Conservation (phyloP, 2,113 vertebrate genomes). For the Monopterus albus region DNA sequence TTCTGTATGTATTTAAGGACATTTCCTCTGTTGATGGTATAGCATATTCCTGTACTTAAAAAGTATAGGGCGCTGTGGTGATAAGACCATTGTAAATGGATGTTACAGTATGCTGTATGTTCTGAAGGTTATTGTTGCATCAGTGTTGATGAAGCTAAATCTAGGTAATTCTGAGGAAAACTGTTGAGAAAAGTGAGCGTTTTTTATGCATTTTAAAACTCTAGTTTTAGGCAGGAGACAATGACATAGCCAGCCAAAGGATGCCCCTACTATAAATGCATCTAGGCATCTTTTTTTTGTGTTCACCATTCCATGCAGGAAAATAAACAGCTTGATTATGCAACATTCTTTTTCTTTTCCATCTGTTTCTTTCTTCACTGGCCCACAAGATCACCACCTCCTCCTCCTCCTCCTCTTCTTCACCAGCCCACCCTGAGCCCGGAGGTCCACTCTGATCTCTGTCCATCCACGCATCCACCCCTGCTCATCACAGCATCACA, state of each 20-base stretch:
- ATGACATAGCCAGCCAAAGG: constrained; percentile 87
- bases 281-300: constrained; percentile 86
- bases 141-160: constrained; percentile 94
- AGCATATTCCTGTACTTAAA: constrained; percentile 94
- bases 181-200: constrained; percentile 87
- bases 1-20: constrained; percentile 98
- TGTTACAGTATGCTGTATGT: constrained; percentile 97
- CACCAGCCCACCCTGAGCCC: constrained; percentile 8
- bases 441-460: constrained; percentile 39
- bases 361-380: constrained; percentile 70
- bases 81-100: constrained; percentile 96
- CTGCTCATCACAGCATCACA: constrained; percentile 52
- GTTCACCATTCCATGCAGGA: constrained; percentile 88
- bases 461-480: constrained; percentile 50
- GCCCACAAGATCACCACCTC: constrained; percentile 46
- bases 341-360: constrained; percentile 85
- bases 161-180: constrained; percentile 90
- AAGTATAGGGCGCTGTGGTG: constrained; percentile 90
- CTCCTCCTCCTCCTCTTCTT: constrained; percentile 24
- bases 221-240: constrained; percentile 88
- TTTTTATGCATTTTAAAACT: constrained; percentile 86
- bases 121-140: constrained; percentile 95
- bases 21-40: constrained; percentile 91
- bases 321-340: constrained; percentile 88
- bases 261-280: constrained; percentile 88